Evolutionary conservation across 2,113 vertebrate genomes (phyloP).

Genomic region (Hemichromis elongatus): DNA sequence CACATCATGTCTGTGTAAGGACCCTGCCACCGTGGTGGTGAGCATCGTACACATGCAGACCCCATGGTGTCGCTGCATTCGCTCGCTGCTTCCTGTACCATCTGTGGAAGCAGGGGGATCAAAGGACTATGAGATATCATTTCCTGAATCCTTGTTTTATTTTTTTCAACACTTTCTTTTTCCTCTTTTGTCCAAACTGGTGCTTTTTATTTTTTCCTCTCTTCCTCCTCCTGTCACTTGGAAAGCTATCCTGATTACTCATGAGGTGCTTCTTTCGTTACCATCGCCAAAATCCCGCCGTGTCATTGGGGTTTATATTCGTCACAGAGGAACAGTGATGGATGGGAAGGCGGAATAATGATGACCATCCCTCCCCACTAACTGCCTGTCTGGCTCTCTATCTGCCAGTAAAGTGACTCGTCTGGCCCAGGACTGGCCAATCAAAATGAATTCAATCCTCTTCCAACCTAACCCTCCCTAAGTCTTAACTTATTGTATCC

Average conservation of each 20-base stretch:
- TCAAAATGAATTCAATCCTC: conserved; percentile 37
- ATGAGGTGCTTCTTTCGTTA: conserved; percentile 18
- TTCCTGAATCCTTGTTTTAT: conserved; percentile 66
- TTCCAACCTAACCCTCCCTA: conserved; percentile 26
- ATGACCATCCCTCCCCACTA: conserved; percentile 20
- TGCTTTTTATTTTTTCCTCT: conserved; percentile 42
- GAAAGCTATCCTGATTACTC: conserved; percentile 33
- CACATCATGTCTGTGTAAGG: conserved; percentile 95
- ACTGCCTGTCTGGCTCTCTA: conserved; percentile 31
- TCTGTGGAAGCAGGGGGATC: conserved; percentile 64
- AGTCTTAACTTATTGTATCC: conserved; percentile 78
- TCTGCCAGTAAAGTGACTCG: conserved; percentile 66
- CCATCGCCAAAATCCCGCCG: neutral
- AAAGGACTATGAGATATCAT: conserved; percentile 78
- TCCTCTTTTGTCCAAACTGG: conserved; percentile 55
- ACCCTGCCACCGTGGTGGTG: conserved; percentile 47
- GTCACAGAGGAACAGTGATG: conserved; percentile 50
- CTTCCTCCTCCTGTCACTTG: conserved; percentile 19
- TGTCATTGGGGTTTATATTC: conserved; percentile 18
- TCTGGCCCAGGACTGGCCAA: conserved; percentile 74
- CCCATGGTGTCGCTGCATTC: conserved; percentile 79
- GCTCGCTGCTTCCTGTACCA: conserved; percentile 67
- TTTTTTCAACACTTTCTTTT: conserved; percentile 52
- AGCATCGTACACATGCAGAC: conserved; percentile 75
- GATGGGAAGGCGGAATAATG: conserved; percentile 22